These are phyloP conservation scores for Melierax canorus DNA, from an alignment of 2,113 vertebrate genomes.

Conservation along the genomic window DNA sequence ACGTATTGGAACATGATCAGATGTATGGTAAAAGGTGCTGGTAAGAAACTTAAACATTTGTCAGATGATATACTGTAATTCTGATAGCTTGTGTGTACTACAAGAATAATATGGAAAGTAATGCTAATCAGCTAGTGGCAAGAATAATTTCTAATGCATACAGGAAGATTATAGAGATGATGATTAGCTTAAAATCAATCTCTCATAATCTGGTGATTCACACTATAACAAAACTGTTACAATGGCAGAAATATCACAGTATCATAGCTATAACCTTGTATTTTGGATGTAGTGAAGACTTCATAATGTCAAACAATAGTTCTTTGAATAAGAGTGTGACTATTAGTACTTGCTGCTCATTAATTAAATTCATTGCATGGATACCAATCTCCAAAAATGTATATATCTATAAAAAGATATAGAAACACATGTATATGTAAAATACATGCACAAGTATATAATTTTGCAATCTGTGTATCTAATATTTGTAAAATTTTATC, in stretches of 20 bases:
- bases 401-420: neutral
- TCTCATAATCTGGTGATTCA: neutral
- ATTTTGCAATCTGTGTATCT: neutral
- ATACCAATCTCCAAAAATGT: neutral
- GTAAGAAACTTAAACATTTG: neutral
- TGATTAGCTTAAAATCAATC: neutral
- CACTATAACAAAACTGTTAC: neutral
- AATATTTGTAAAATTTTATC: neutral
- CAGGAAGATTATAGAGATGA: neutral
- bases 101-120: neutral
- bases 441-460: neutral
- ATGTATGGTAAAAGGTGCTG: neutral
- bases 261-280: neutral
- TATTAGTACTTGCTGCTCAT: neutral
- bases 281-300: neutral
- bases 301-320: neutral
- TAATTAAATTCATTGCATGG: accelerated
- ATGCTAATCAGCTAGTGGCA: accelerated
- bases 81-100: neutral
- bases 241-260: neutral
- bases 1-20: neutral
- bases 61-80: neutral
- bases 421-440: neutral
- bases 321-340: neutral
- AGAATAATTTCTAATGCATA: neutral